These are phyloP conservation scores for Caenorhabditis remanei DNA, from an alignment of 1,140 invertebrate genomes.

Conservation along the genomic window DNA sequence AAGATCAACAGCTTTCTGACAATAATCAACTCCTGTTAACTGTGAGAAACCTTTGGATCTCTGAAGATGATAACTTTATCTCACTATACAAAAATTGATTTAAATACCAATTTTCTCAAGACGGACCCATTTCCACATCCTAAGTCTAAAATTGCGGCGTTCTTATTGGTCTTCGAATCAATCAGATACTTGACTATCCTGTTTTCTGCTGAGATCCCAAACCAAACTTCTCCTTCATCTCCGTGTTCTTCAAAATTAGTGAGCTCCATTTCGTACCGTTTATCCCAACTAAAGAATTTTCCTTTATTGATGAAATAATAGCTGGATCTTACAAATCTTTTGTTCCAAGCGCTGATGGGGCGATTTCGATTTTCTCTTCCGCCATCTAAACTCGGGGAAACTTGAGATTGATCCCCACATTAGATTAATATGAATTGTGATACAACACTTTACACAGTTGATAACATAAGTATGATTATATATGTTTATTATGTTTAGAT, in stretches of 20 bases:
- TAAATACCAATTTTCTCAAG: conserved; percentile 83
- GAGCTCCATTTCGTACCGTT: conserved; percentile 86
- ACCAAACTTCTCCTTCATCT: conserved; percentile 89
- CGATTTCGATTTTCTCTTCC: conserved; percentile 72
- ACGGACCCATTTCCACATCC: conserved; percentile 93
- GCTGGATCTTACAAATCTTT: conserved; percentile 82
- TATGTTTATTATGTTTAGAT: too few species aligned
- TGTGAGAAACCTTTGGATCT: conserved; percentile 84
- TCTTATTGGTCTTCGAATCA: conserved; percentile 66
- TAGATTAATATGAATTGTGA: neutral
- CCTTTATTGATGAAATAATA: neutral
- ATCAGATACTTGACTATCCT: conserved; percentile 74
- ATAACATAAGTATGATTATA: too few species aligned
- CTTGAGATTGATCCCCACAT: too few species aligned
- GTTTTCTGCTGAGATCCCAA: conserved; percentile 86
- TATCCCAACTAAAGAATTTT: conserved; percentile 84
- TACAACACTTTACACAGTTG: neutral
- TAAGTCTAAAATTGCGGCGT: conserved; percentile 80
- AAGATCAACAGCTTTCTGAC: conserved; percentile 84
- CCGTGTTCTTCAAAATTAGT: conserved; percentile 87
- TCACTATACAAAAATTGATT: neutral
- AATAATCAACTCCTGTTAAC: conserved; percentile 88
- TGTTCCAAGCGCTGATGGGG: conserved; percentile 85
- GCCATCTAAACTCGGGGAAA: conserved; percentile 40
- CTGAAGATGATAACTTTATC: conserved; percentile 68